phyloP scores from a whole-genome alignment of 2,797 vertebrate genomes.

The Crax fasciolata region DNA sequence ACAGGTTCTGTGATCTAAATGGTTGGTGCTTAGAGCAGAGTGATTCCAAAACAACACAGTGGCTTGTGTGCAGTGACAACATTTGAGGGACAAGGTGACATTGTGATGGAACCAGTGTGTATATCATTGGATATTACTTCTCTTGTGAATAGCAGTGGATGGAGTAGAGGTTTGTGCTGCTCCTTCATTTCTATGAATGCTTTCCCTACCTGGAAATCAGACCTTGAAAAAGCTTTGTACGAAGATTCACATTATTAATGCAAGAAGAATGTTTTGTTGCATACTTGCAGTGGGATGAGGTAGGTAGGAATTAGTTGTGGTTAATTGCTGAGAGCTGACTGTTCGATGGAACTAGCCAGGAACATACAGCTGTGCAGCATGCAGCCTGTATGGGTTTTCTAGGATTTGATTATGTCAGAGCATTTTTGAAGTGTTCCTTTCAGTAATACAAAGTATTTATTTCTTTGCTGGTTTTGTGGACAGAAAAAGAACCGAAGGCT shows the following conservation, averaged over 20 bases:
- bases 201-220: background rate
- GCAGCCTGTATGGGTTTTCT: background rate
- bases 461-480: background rate
- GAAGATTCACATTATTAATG: background rate
- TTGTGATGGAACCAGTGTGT: background rate
- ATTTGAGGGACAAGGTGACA: conserved; percentile 33
- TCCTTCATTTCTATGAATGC: background rate
- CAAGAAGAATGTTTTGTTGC: background rate
- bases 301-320: too few relatives aligned
- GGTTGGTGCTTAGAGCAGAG: background rate
- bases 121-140: background rate
- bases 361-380: background rate
- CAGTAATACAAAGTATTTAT: background rate
- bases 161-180: background rate
- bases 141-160: background rate
- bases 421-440: background rate
- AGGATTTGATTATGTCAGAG: background rate
- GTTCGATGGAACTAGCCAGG: background rate
- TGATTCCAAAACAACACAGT: conserved; percentile 23
- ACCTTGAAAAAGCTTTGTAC: background rate
- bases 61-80: conserved; percentile 14
- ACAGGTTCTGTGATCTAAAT: conserved; percentile 16
- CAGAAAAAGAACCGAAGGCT: background rate
- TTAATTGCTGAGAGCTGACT: background rate
- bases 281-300: background rate